Conservation (phyloP, 1,140 invertebrate species). For the Heliothis subflexa region DNA sequence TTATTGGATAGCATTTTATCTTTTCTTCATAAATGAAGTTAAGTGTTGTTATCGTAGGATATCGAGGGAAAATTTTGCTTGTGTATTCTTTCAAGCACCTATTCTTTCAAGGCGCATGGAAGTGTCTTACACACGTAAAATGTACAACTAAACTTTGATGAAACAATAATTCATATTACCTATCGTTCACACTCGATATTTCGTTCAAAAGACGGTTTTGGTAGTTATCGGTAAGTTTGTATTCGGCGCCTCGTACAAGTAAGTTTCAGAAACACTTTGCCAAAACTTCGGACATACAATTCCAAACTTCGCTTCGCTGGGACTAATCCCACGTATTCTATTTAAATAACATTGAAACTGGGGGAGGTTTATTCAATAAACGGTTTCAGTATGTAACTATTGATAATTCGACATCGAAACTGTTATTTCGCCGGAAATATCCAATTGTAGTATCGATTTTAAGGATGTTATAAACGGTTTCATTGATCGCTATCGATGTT, state of each 20-base stretch:
- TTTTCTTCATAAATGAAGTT: background rate
- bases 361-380: background rate
- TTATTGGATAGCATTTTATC: background rate
- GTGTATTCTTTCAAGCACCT: no score
- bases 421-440: no score
- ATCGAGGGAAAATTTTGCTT: no score
- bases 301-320: background rate
- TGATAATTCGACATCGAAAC: no score
- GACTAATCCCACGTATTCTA: conserved; percentile 28
- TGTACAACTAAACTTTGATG: no score
- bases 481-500: background rate
- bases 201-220: conserved; percentile 2
- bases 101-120: no score
- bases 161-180: no score
- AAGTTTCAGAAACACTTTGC: conserved; percentile 1
- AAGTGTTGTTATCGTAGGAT: background rate
- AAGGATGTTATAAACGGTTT: no score
- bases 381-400: background rate
- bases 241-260: background rate
- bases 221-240: conserved; percentile 15
- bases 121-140: no score
- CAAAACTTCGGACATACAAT: conserved; percentile 8
- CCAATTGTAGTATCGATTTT: no score
- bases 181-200: background rate
- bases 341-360: conserved; percentile 5